Conservation (phyloP, 2,888 invertebrate species). For the Drosophila kanekoi region DNA sequence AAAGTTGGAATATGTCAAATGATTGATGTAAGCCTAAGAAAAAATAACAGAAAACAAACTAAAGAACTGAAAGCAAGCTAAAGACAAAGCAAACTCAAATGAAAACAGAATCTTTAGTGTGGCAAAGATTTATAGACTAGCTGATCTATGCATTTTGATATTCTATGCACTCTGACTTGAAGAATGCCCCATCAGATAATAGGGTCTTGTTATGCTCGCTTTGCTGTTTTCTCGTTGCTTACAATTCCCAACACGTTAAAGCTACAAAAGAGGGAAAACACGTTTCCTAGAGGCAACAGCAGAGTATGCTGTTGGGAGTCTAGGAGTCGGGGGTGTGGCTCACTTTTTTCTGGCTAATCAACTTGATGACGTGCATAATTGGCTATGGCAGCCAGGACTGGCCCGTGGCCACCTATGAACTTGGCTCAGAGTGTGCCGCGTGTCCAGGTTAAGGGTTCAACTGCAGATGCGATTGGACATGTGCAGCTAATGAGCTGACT, state of each 20-base stretch:
- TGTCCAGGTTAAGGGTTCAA: conserved; percentile 26
- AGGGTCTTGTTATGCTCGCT: too few species aligned
- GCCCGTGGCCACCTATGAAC: conserved; percentile 7
- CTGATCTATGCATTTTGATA: conserved; percentile 13
- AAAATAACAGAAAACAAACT: conserved; percentile 5
- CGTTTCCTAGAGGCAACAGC: too few species aligned
- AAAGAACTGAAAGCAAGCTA: conserved; percentile 18
- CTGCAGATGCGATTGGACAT: conserved; percentile 35
- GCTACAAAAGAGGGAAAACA: too few species aligned
- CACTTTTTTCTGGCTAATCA: not conserved
- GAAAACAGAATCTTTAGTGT: conserved; percentile 1
- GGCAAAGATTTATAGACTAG: conserved; percentile 3
- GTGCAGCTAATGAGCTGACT: conserved; percentile 18
- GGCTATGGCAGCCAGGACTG: not conserved
- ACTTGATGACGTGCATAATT: not conserved
- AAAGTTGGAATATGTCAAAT: conserved; percentile 29
- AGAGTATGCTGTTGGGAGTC: not conserved
- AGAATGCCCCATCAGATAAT: not conserved
- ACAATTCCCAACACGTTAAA: too few species aligned
- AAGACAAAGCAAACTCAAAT: conserved; percentile 10
- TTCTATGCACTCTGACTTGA: conserved; percentile 3
- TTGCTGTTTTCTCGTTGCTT: too few species aligned
- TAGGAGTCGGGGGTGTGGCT: not conserved
- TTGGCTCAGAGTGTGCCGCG: not conserved
- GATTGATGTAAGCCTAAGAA: conserved; percentile 17